These are phyloP conservation scores for Jordanella pulchra DNA, from an alignment of 2,797 vertebrate genomes.

Conservation along the genomic window DNA sequence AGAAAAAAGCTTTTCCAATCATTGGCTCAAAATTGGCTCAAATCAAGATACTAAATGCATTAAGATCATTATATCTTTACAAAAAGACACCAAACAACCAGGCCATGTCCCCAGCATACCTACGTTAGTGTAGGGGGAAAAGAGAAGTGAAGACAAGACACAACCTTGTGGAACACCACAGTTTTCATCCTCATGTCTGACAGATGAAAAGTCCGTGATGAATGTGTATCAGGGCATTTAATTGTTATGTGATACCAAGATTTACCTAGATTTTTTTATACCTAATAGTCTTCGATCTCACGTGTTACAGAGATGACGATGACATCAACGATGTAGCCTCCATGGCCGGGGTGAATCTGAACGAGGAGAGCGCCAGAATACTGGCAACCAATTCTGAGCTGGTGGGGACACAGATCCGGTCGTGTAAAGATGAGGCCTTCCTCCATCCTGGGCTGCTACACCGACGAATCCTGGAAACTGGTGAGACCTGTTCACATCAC, in stretches of 20 bases:
- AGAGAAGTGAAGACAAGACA: too few relatives aligned
- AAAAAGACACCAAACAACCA: too few relatives aligned
- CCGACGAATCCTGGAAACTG: slow-evolving; percentile 86
- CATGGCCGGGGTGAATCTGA: slow-evolving; percentile 89
- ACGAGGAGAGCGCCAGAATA: slow-evolving; percentile 88
- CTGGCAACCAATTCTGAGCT: slow-evolving; percentile 87
- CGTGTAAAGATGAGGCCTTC: slow-evolving; percentile 90
- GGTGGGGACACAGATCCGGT: slow-evolving; percentile 86
- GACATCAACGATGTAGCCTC: slow-evolving; percentile 91
- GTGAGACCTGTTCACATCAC: slow-evolving; percentile 56
- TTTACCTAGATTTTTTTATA: background rate
- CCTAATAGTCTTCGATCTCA: slow-evolving; percentile 7
- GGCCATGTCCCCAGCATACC: too few relatives aligned
- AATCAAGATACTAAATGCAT: too few relatives aligned
- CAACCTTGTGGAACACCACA: too few relatives aligned
- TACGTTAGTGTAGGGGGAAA: too few relatives aligned
- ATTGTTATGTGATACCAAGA: too few relatives aligned
- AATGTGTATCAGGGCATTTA: background rate
- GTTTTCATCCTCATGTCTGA: too few relatives aligned
- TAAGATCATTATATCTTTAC: too few relatives aligned
- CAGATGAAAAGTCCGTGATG: too few relatives aligned
- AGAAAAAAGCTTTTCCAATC: too few relatives aligned
- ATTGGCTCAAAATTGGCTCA: too few relatives aligned
- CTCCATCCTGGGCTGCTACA: slow-evolving; percentile 84
- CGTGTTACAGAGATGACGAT: slow-evolving; percentile 83